phyloP scores from a whole-genome alignment of 2,888 invertebrate species.

The Sarcophaga rosellei region DNA sequence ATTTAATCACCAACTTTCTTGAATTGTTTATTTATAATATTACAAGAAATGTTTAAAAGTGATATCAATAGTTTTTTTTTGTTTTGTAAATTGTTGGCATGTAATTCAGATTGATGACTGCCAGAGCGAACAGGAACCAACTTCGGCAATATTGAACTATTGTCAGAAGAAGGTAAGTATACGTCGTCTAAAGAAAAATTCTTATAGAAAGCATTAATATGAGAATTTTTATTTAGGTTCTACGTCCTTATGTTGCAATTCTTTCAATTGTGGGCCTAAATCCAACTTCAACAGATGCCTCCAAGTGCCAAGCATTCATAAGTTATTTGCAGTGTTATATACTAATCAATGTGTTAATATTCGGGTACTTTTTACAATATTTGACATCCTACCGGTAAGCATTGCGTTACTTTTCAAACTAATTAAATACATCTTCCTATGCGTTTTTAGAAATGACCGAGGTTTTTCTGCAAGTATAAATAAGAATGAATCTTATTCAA shows the following conservation, averaged over 20 bases:
- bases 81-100: constrained; percentile 75
- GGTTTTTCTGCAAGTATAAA: neutral
- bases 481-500: neutral
- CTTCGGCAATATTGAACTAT: constrained; percentile 89
- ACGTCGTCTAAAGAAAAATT: neutral
- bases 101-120: constrained; percentile 85
- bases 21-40: too few species aligned
- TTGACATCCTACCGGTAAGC: constrained; percentile 89
- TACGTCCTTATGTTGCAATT: constrained; percentile 88
- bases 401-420: neutral
- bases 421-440: neutral
- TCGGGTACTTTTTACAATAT: constrained; percentile 90
- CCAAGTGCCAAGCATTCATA: constrained; percentile 84
- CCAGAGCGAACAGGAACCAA: constrained; percentile 86
- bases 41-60: too few species aligned
- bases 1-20: too few species aligned
- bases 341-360: constrained; percentile 85
- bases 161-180: constrained; percentile 87
- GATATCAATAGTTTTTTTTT: constrained; percentile 72
- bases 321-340: constrained; percentile 87
- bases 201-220: neutral
- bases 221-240: constrained; percentile 82
- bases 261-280: constrained; percentile 89
- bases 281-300: constrained; percentile 85
- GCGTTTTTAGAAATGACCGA: neutral